phyloP scores from a whole-genome alignment of 2,888 invertebrate genomes.

The Acrobasis consociella region DNA sequence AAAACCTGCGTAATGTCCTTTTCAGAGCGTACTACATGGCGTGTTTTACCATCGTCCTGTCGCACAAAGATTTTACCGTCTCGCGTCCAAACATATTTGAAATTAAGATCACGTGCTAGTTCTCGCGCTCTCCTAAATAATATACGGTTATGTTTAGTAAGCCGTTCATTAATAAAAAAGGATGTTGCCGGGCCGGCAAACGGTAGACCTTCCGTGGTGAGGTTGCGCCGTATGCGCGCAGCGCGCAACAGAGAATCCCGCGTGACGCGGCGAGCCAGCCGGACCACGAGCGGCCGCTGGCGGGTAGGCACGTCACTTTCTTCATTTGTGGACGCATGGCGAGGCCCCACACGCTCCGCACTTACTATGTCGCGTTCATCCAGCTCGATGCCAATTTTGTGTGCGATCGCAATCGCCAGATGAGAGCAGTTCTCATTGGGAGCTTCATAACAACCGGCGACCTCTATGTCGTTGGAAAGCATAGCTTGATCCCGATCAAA shows the following conservation, averaged over 20 bases:
- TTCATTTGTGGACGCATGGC: background rate
- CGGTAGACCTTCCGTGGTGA: background rate
- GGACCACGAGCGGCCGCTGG: background rate
- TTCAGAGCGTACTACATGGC: conserved; percentile 4
- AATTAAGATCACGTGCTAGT: background rate
- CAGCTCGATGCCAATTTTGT: conserved; percentile 9
- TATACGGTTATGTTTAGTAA: background rate
- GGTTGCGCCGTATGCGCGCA: conserved; percentile 4
- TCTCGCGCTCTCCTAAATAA: background rate
- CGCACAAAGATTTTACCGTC: background rate
- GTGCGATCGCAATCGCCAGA: conserved; percentile 5
- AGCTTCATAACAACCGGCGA: conserved; percentile 13
- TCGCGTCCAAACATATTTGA: background rate
- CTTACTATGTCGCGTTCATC: conserved; percentile 15
- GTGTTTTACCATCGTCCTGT: background rate
- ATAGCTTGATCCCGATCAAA: conserved; percentile 8
- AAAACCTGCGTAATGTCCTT: conserved; percentile 9
- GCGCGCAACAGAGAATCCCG: conserved; percentile 4
- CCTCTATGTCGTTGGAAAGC: conserved; percentile 3
- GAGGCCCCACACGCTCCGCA: conserved; percentile 1
- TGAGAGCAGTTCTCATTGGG: conserved; percentile 11
- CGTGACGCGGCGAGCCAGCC: conserved; percentile 1
- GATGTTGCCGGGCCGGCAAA: background rate
- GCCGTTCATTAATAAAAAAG: background rate
- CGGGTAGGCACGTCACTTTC: background rate